Conservation (phyloP, 1,140 invertebrate species). For the Monochamus saltuarius region DNA sequence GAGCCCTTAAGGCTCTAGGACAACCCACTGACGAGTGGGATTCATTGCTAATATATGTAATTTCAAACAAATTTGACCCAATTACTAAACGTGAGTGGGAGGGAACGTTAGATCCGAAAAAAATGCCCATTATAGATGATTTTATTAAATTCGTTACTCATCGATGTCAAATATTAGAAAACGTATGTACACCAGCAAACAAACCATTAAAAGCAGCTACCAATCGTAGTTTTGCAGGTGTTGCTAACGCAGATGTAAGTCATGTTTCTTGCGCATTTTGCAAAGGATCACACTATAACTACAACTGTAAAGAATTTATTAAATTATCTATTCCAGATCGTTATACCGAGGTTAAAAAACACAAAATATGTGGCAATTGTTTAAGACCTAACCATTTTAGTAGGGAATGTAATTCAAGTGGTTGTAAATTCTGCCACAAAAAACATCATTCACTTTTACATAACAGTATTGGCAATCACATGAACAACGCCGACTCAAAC, state of each 20-base stretch:
- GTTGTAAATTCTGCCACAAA: constrained; percentile 6
- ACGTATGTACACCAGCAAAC: background rate
- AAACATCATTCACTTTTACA: constrained; percentile 18
- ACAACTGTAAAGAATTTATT: constrained; percentile 18
- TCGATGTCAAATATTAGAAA: constrained; percentile 19
- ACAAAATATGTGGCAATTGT: constrained; percentile 17
- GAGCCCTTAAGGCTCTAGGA: no score
- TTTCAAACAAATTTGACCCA: no score
- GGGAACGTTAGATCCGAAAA: background rate
- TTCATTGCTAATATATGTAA: no score
- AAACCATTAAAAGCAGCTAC: constrained; percentile 6
- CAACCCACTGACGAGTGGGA: no score
- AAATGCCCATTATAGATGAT: constrained; percentile 1
- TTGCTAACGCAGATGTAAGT: constrained; percentile 1
- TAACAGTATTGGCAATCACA: no score
- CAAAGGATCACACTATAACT: constrained; percentile 16
- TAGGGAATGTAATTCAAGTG: background rate
- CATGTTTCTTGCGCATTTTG: constrained; percentile 14
- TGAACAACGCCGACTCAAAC: no score
- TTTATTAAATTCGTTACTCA: constrained; percentile 11
- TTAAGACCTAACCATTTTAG: constrained; percentile 2
- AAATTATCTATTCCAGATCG: constrained; percentile 5
- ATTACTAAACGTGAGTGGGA: no score
- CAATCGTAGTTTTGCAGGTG: background rate
- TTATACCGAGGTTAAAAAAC: constrained; percentile 7